These are phyloP conservation scores for Romanogobio albipinnatus DNA, from an alignment of 2,113 vertebrate genomes.

Conservation along the genomic window DNA sequence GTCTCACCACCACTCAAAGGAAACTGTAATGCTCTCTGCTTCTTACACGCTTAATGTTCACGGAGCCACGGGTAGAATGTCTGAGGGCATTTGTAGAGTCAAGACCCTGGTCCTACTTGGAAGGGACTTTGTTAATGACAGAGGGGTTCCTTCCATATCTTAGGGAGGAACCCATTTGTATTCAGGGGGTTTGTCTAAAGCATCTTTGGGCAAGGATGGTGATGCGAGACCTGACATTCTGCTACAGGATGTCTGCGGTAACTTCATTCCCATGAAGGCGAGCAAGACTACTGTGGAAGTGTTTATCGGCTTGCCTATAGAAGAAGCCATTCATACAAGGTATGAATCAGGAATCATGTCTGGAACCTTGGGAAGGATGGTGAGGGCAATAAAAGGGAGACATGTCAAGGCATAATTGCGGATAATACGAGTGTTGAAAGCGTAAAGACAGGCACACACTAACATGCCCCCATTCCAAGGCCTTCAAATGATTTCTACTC, in stretches of 20 bases:
- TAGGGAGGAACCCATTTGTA: constrained; percentile 73
- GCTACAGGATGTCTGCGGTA: constrained; percentile 49
- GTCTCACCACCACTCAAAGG: constrained; percentile 5
- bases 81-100: constrained; percentile 35
- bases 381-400: constrained; percentile 2
- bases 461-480: constrained; percentile 84
- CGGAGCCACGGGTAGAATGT: not conserved
- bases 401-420: not conserved
- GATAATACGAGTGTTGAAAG: constrained; percentile 27
- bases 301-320: constrained; percentile 20
- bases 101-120: constrained; percentile 44
- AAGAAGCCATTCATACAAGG: constrained; percentile 3
- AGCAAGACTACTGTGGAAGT: constrained; percentile 50
- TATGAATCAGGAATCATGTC: constrained; percentile 22
- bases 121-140: constrained; percentile 61
- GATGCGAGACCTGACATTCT: constrained; percentile 65
- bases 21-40: not conserved
- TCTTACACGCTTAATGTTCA: constrained; percentile 1
- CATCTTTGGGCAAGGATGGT: constrained; percentile 42
- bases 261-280: constrained; percentile 69
- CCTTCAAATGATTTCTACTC: constrained; percentile 68
- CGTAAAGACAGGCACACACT: constrained; percentile 39
- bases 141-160: constrained; percentile 78
- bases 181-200: constrained; percentile 42
- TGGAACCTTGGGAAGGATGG: constrained; percentile 16